A percentile compares a stretch with the other conserved stretches of the same genome.
Evolutionary conservation across 2,888 invertebrate species (phyloP).

Genomic region (Saturnia japonica): DNA sequence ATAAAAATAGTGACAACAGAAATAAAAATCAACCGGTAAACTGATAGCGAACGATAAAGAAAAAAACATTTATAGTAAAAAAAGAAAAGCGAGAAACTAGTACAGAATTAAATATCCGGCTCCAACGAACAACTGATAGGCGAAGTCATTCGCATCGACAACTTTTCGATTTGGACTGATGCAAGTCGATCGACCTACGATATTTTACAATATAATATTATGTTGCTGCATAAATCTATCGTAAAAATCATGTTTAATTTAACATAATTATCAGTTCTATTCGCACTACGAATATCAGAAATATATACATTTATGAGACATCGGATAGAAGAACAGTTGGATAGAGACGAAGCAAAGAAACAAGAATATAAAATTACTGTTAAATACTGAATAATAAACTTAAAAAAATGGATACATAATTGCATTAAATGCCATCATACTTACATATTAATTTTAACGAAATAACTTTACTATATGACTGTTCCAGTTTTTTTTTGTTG

Average conservation of each 20-base stretch:
- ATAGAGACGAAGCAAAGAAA: too few species aligned
- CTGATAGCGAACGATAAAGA: slow-evolving; percentile 28
- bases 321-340: too few species aligned
- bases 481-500: slow-evolving; percentile 24
- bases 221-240: not conserved
- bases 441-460: not conserved
- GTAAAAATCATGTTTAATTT: not conserved
- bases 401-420: not conserved
- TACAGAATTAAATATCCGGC: slow-evolving; percentile 51
- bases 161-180: slow-evolving; percentile 53
- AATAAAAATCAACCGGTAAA: slow-evolving; percentile 24
- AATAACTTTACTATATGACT: not conserved
- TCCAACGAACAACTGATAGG: slow-evolving; percentile 42
- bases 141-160: slow-evolving; percentile 42
- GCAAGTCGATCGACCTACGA: slow-evolving; percentile 33
- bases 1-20: not conserved
- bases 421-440: too few species aligned
- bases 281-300: too few species aligned
- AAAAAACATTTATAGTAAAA: not conserved
- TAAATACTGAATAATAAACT: not conserved
- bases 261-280: too few species aligned
- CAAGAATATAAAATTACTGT: too few species aligned
- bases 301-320: too few species aligned
- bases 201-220: not conserved
- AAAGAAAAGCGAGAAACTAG: slow-evolving; percentile 35